Percentiles rank a stretch among this genome's conserved stretches.
Conservation (phyloP, 2,113 vertebrate species). For the Sylvia atricapilla region DNA sequence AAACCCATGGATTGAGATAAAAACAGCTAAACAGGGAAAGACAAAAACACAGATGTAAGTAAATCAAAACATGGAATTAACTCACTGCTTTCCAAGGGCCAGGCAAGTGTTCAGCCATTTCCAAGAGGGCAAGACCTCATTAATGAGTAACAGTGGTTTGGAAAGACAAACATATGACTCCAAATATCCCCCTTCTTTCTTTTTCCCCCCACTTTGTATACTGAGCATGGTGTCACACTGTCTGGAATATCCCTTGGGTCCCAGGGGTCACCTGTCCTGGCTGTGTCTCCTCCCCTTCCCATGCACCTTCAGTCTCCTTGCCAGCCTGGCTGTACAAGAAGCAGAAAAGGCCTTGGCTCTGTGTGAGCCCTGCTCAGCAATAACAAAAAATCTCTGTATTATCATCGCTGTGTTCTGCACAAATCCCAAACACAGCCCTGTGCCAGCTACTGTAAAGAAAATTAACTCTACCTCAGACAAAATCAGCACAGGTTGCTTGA, state of each 20-base stretch:
- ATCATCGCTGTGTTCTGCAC: neutral
- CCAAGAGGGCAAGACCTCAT: too few species aligned
- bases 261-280: neutral
- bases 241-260: neutral
- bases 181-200: neutral
- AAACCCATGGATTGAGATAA: neutral
- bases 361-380: neutral
- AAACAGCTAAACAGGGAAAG: neutral
- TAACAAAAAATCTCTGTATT: neutral
- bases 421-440: neutral
- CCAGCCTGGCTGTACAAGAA: fast-evolving
- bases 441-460: neutral
- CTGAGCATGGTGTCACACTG: neutral
- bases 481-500: neutral
- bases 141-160: too few species aligned
- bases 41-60: neutral
- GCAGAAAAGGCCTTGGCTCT: neutral
- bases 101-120: too few species aligned
- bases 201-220: neutral
- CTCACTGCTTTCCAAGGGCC: neutral
- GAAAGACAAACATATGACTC: neutral
- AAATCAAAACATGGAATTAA: neutral
- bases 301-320: neutral
- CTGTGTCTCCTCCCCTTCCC: neutral
- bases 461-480: neutral